Evolutionary conservation across 2,113 vertebrate species (phyloP).

Genomic region (Microcebus tavaratra): DNA sequence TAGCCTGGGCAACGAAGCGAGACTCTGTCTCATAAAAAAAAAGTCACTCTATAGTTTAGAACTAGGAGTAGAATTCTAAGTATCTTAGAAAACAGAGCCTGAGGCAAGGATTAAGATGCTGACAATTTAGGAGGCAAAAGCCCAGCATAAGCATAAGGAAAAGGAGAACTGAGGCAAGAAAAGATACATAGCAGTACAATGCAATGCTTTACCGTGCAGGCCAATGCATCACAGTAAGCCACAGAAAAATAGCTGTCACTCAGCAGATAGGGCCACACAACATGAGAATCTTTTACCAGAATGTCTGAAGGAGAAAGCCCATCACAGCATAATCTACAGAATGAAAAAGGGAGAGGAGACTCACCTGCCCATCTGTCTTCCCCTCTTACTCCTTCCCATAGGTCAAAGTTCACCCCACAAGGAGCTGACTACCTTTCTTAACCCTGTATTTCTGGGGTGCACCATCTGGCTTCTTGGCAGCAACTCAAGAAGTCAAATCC

Average conservation of each 20-base stretch:
- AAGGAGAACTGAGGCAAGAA: neutral
- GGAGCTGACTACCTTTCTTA: neutral
- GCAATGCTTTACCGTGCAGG: neutral
- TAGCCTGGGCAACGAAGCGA: too few relatives aligned
- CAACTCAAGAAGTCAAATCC: neutral
- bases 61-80: neutral
- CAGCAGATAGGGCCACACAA: neutral
- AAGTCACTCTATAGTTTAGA: neutral
- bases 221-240: neutral
- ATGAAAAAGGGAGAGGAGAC: neutral
- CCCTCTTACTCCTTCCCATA: neutral
- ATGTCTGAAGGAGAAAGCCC: neutral
- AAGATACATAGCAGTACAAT: neutral
- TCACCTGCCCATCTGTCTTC: neutral
- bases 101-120: neutral
- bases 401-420: neutral
- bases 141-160: neutral
- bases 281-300: neutral
- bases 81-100: neutral
- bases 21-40: too few relatives aligned
- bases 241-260: neutral
- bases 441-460: neutral
- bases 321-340: neutral
- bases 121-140: neutral
- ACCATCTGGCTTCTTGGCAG: neutral